A percentile compares a stretch with the other conserved stretches of the same genome.
Evolutionary conservation across 2,888 invertebrate genomes (phyloP).

Genomic region (Tribolium freemani): DNA sequence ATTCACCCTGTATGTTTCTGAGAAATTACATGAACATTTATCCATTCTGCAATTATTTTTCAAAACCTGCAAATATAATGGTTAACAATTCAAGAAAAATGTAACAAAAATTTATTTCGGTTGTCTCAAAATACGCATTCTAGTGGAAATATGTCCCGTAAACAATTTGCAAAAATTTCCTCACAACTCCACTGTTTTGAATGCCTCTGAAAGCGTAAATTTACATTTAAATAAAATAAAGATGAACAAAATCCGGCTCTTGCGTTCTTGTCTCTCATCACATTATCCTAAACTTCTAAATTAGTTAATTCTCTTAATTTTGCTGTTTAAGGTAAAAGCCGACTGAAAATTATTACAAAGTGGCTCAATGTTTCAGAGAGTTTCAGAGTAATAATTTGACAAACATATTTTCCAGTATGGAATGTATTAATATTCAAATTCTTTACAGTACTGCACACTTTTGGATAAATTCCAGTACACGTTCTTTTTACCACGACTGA

Average conservation of each 20-base stretch:
- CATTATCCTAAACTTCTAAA: neutral
- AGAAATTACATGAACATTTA: no score
- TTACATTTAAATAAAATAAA: conserved; percentile 9
- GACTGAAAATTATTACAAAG: neutral
- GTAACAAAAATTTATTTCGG: no score
- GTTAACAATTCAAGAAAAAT: no score
- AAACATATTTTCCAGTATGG: neutral
- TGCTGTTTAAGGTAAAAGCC: neutral
- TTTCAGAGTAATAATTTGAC: neutral
- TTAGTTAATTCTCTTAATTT: conserved; percentile 11
- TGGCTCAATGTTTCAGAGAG: neutral
- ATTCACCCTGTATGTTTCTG: no score
- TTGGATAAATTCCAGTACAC: conserved; percentile 10
- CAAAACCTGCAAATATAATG: no score
- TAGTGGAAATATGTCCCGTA: neutral
- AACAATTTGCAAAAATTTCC: neutral
- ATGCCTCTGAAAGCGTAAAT: conserved; percentile 2
- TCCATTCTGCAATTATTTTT: no score
- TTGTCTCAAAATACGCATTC: no score
- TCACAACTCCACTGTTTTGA: neutral
- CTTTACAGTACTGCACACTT: neutral
- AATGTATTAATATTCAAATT: neutral
- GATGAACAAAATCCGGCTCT: neutral
- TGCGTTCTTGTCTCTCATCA: neutral
- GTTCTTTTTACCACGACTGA: conserved; percentile 1